These are phyloP conservation scores for Halotydeus destructor DNA, from an alignment of 1,140 invertebrate genomes.

Conservation along the genomic window DNA sequence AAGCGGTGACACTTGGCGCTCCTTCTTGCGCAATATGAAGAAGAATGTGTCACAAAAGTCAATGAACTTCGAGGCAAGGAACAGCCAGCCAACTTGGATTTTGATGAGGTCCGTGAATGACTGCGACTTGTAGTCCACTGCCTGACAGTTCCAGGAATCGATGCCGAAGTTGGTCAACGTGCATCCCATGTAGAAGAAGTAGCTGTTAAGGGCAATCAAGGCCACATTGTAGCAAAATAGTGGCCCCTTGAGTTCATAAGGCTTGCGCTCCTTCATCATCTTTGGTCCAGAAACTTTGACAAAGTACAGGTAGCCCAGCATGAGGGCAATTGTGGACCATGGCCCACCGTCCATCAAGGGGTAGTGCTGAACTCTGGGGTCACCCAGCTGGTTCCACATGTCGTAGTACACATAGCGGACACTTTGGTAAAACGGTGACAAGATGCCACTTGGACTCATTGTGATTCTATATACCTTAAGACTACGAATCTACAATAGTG, in stretches of 20 bases:
- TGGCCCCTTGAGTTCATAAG: slow-evolving; percentile 5
- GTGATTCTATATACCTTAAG: no score
- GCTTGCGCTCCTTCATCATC: slow-evolving; percentile 15
- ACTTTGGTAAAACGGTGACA: no score
- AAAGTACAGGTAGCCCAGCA: slow-evolving; percentile 8
- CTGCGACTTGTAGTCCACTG: neutral
- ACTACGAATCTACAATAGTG: no score
- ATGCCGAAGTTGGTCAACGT: slow-evolving; percentile 16
- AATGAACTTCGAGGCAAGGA: slow-evolving; percentile 28
- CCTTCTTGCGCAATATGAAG: slow-evolving; percentile 68
- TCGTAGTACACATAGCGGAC: slow-evolving; percentile 10
- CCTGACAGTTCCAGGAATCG: slow-evolving; percentile 11
- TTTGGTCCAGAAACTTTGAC: slow-evolving; percentile 13
- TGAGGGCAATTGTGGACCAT: slow-evolving; percentile 7
- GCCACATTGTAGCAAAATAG: slow-evolving; percentile 15
- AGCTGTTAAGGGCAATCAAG: slow-evolving; percentile 12
- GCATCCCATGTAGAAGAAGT: slow-evolving; percentile 9
- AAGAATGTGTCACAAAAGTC: slow-evolving; percentile 38
- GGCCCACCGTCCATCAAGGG: slow-evolving; percentile 13
- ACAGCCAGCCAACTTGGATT: slow-evolving; percentile 26
- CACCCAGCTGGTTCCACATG: slow-evolving; percentile 12
- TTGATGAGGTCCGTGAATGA: neutral
- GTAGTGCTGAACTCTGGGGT: slow-evolving; percentile 9
- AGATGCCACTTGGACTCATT: no score
- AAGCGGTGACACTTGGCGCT: slow-evolving; percentile 61